Base-by-base conservation (phyloP, 2,888 invertebrate genomes). In the Mystacides longicornis region DNA sequence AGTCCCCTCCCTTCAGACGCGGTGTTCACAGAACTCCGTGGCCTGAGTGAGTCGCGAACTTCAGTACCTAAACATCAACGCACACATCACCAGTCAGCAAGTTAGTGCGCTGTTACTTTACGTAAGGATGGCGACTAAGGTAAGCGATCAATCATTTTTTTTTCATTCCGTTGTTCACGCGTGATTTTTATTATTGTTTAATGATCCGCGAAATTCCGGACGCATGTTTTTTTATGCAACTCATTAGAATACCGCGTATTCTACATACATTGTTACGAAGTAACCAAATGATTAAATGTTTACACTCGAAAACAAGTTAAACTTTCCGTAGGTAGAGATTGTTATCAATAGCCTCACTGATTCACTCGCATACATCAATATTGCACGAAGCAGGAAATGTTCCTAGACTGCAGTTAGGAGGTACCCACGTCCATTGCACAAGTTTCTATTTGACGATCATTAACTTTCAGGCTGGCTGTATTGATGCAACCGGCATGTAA, bases 71-170 rank as follows among this genome's bases (percentile, higher is more conserved):
- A 37, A 16, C 16, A 37, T 16, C 4, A 16, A 37, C 16, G 19
- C 27, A 43, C 18, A 45, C 42, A 42, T 51, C 14, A 43, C 42
- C 42, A 42, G 42, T 37, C 43, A 42, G 47, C 31, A 18, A 48
- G 53, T 48, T 48, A 48, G 53, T 53, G 47, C 47, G 22, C 53
- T 37, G 37, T 37, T 22, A 48, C 53, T 48, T 31, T 47, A 31
- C 22, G 31, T 33, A 21, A 53, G 53, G 55, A 52, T 52, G 49
- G 52, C 55, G 43, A 52, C 52, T 56, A 51, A 52, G 55, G 55
- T 56, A 45, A 52, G 46, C 9, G 20, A 46, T 19, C 5, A 18
- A 46, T 5, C 3, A 46, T 46, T 20, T 46, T 46, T 18, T 46
- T 21, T 46, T 19, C 31, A 31, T 31, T 7, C 7, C 31, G 7